phyloP scores from a whole-genome alignment of 2,888 invertebrate species.

The Heliconius aoede region DNA sequence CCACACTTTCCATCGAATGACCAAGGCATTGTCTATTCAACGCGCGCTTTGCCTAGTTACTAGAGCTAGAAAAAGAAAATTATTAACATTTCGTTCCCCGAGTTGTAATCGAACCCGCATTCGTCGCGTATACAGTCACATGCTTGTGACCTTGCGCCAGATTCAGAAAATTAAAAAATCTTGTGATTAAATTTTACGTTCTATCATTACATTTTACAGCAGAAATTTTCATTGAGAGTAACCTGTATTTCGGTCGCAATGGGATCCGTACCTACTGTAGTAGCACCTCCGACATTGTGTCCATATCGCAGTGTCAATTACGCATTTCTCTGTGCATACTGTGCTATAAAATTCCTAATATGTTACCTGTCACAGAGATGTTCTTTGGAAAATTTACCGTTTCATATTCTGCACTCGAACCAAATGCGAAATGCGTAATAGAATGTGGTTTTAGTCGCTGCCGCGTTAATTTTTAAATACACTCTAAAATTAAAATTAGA shows the following conservation, averaged over 20 bases:
- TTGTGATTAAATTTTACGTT: neutral
- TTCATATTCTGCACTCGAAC: neutral
- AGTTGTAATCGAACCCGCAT: too few species aligned
- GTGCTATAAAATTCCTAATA: slow-evolving; percentile 19
- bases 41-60: too few species aligned
- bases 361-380: slow-evolving; percentile 6
- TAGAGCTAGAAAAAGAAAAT: too few species aligned
- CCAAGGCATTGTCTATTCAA: too few species aligned
- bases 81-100: too few species aligned
- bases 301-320: slow-evolving; percentile 28
- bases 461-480: neutral
- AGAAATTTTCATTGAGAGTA: slow-evolving; percentile 20
- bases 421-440: neutral
- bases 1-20: too few species aligned
- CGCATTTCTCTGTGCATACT: slow-evolving; percentile 4
- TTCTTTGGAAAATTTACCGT: neutral
- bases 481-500: too few species aligned
- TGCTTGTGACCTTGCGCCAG: too few species aligned
- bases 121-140: too few species aligned
- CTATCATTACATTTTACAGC: neutral
- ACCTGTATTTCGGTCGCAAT: slow-evolving; percentile 3
- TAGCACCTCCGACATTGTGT: slow-evolving; percentile 19
- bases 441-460: neutral
- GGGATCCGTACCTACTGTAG: slow-evolving; percentile 17
- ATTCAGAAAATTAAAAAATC: too few species aligned